Evolutionary conservation across 2,888 invertebrate species (phyloP).

Genomic region (Xanthorhoe designata): DNA sequence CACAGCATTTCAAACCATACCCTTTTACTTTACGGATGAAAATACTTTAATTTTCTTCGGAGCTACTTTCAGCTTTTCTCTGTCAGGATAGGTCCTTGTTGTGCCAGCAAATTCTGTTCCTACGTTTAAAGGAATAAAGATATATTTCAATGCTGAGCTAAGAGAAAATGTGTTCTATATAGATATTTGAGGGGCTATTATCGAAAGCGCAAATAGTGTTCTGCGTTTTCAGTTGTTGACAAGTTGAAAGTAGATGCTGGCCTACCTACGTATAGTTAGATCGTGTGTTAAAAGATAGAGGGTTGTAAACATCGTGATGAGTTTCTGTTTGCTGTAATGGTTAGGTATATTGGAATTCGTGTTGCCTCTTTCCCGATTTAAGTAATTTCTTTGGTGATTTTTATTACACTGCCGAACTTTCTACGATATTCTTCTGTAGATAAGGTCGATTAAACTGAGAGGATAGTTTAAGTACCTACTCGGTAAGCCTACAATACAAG

Average conservation of each 20-base stretch:
- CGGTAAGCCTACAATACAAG: too few relatives aligned
- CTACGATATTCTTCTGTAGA: neutral
- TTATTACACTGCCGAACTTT: neutral
- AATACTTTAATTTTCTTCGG: constrained; percentile 10
- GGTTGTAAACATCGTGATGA: constrained; percentile 64
- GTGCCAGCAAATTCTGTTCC: constrained; percentile 80
- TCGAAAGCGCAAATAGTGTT: constrained; percentile 50
- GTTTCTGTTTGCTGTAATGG: constrained; percentile 48
- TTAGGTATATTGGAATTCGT: constrained; percentile 18
- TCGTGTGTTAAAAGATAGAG: constrained; percentile 53
- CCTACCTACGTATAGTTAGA: constrained; percentile 46
- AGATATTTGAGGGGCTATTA: constrained; percentile 66
- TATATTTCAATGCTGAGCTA: constrained; percentile 77
- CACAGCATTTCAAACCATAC: constrained; percentile 47
- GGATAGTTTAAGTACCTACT: too few relatives aligned
- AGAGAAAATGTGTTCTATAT: constrained; percentile 77
- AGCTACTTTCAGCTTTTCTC: constrained; percentile 45
- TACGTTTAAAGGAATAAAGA: constrained; percentile 83
- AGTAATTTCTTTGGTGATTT: neutral
- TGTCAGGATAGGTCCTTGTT: constrained; percentile 60
- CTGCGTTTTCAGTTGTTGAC: constrained; percentile 68
- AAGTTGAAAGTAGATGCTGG: constrained; percentile 41
- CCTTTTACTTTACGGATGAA: accelerated
- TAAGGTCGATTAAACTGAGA: neutral
- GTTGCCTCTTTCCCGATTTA: constrained; percentile 19